Base-by-base conservation (phyloP, 2,113 vertebrate species). In the Lepus europaeus region DNA sequence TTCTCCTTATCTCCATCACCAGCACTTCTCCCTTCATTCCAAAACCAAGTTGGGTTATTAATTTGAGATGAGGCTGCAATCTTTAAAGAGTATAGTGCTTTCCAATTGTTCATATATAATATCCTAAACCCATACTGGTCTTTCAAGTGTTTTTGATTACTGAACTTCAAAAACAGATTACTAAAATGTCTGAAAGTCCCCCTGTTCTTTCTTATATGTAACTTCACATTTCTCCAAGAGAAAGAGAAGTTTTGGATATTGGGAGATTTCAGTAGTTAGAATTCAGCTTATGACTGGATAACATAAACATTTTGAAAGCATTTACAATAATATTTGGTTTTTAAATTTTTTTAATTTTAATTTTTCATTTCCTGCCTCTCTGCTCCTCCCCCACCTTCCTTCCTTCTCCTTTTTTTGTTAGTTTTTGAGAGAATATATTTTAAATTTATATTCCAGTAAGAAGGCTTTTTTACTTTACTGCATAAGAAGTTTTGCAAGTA, bases 141-240 rank as follows among this genome's bases (percentile, higher is more conserved):
- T 96, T 98, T 97, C 97, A 96, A 98, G 39, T 96, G 94, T 90
- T 97, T 97, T 97, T 97, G 90, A 98, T 98, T 97, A 97, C 88
- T 73, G 84, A 94, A 96, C 66, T 97, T 96, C 95, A 96, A 95
- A 94, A 93, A 73, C 95, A 93, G 89, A 49, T 61, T 95, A 76
- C 63, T 85, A 20, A 94, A 95, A 94, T 72, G 59, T 94, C 45
- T 51, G 91, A 96, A 96, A 97, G 88, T 76, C 14, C 63, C 45
- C 56, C 17, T 17, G 56, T 59, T 16, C 29, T 29, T 93, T 89
- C 51, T 81, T 79, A 25, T 53, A 29, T 81, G 3, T 80, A 74
- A 85, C 39, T 94, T 95, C 9, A 68, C 53, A 83, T 90, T 89
- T 92, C 29, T 36, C 13, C 68, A 61, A 82, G 33, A 88, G n/a